Percentiles rank a stretch among this genome's conserved stretches.
These are phyloP conservation scores for Drosophila emarginata DNA, from an alignment of 2,888 invertebrate genomes.

Conservation along the genomic window DNA sequence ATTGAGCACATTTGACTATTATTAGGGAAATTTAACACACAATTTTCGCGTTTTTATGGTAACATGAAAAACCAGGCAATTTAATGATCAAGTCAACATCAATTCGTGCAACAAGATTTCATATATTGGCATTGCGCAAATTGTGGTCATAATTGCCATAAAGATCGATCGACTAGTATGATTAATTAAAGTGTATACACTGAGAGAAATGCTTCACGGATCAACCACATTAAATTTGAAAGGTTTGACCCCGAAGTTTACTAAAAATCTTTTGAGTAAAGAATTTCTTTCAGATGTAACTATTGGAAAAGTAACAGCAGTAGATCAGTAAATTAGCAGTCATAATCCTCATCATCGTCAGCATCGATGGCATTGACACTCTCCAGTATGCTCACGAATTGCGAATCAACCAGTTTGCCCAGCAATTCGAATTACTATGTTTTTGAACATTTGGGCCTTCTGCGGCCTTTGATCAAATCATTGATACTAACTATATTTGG, in stretches of 20 bases:
- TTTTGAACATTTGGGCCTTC: too few species aligned
- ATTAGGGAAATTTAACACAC: constrained; percentile 79
- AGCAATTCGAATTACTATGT: too few species aligned
- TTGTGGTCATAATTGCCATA: constrained; percentile 59
- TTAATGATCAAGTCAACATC: constrained; percentile 40
- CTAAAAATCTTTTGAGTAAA: too few species aligned
- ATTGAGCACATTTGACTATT: constrained; percentile 81
- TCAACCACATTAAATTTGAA: background rate
- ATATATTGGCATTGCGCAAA: constrained; percentile 55
- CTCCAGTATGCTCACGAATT: too few species aligned
- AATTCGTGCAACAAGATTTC: constrained; percentile 46
- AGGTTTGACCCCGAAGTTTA: background rate
- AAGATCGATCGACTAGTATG: constrained; percentile 43
- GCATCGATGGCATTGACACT: too few species aligned
- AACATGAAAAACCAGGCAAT: constrained; percentile 64
- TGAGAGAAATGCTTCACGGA: background rate
- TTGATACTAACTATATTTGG: too few species aligned
- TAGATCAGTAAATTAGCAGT: background rate
- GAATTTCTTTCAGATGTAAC: too few species aligned
- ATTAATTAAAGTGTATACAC: constrained; percentile 24
- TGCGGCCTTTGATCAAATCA: background rate
- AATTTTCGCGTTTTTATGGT: constrained; percentile 66
- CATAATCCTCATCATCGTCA: background rate
- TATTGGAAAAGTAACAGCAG: too few species aligned
- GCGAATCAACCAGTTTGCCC: too few species aligned